phyloP scores from a whole-genome alignment of 2,888 invertebrate genomes.

The Corythucha ciliata region DNA sequence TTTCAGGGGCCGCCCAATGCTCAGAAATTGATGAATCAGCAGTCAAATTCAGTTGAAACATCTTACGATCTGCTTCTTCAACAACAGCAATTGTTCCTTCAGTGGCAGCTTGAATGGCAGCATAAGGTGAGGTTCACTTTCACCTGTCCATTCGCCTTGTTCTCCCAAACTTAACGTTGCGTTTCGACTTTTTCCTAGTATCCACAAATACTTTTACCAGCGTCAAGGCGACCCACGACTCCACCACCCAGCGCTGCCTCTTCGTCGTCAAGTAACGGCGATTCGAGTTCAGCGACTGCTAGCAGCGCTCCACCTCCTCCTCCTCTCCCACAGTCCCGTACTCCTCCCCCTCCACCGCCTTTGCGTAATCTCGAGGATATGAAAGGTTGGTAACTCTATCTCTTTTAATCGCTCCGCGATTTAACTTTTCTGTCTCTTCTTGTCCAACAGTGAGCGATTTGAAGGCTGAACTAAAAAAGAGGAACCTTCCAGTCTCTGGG shows the following conservation, averaged over 20 bases:
- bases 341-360: slow-evolving; percentile 39
- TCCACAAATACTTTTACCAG: slow-evolving; percentile 71
- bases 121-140: slow-evolving; percentile 53
- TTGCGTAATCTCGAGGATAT: slow-evolving; percentile 77
- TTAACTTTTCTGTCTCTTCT: neutral
- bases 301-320: slow-evolving; percentile 43
- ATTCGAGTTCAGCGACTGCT: slow-evolving; percentile 18
- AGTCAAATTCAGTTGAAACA: slow-evolving; percentile 54
- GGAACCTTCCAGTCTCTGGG: slow-evolving; percentile 90
- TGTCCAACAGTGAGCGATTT: slow-evolving; percentile 85
- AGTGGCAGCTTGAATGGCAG: slow-evolving; percentile 72
- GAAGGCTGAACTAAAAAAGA: slow-evolving; percentile 85
- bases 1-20: slow-evolving; percentile 75
- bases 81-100: slow-evolving; percentile 87
- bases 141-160: too few species aligned
- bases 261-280: slow-evolving; percentile 20
- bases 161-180: slow-evolving; percentile 2
- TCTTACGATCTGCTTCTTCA: slow-evolving; percentile 85
- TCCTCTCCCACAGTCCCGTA: slow-evolving; percentile 40
- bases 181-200: slow-evolving; percentile 43
- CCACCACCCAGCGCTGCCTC: slow-evolving; percentile 20
- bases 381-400: slow-evolving; percentile 49
- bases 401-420: neutral
- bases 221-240: slow-evolving; percentile 48
- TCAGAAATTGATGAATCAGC: slow-evolving; percentile 53